Base-by-base conservation (phyloP, 2,888 invertebrate genomes). In the Hirudinaria manillensis region DNA sequence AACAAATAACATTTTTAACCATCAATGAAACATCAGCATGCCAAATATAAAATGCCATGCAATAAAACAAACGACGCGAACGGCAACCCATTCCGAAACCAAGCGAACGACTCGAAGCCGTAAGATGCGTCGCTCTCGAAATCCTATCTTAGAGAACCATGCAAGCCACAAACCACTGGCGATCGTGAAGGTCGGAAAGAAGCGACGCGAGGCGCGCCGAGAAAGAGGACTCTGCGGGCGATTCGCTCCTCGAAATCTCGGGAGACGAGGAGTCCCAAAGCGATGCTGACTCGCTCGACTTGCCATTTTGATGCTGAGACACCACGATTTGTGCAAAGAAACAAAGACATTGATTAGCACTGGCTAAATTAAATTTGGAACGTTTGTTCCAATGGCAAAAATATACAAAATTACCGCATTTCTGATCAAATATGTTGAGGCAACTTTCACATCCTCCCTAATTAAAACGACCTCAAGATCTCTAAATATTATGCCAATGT, bases 161-260 rank as follows among this genome's bases (percentile, higher is more conserved):
- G 45, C 45, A 45, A 45, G 3, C 45, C 45, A 61, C 61, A 27
- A 29, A 61, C 61, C 61, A 61, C 61, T 61, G 61, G 61, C n/a
- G 29, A 16, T 61, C 61, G 29, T 61, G 29, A n/a, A 61, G 29
- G n/a, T 10, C 13, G 13, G 61, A 61, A 61, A 29, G 29, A 61
- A 61, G 21, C 6, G 61, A 29, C 10, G 61, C 61, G 7, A 61
- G 24, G 10, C 24, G 10, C 29, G 10, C 61, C 24, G 29, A 61
- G 2, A 61, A 61, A 61, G 61, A 61, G 29, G 61, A 16, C 24
- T 1, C 3, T 7, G 61, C 3, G n/a, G 27, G 56, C 27, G 56
- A 61, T 19, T 61, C 61, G 29, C 29, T 61, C 24, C 21, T 2
- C 6, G 3, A n/a, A 27, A 27, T 1, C 61, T 29, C 24, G 13